Percentiles rank a stretch among this genome's conserved stretches.
phyloP scores from a whole-genome alignment of 2,888 invertebrate species.

The Helleia helle region DNA sequence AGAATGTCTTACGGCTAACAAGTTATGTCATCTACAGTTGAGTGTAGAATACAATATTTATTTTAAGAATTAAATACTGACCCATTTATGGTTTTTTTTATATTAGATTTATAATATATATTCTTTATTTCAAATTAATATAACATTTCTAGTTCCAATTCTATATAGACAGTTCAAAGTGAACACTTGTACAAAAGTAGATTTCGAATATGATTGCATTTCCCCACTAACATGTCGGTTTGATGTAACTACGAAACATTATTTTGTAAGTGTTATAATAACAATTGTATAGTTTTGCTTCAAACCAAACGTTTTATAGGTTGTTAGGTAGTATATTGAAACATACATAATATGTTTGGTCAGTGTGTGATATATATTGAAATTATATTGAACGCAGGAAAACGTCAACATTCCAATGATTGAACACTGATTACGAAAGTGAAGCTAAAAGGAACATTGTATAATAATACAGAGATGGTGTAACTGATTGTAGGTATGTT shows the following conservation, averaged over 20 bases:
- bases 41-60: not conserved
- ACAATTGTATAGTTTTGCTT: not conserved
- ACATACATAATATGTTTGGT: not conserved
- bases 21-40: too few relatives aligned
- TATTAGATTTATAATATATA: too few relatives aligned
- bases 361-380: not conserved
- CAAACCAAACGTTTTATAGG: too few relatives aligned
- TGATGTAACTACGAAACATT: not conserved
- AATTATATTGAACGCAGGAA: not conserved
- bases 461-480: constrained; percentile 2
- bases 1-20: too few relatives aligned
- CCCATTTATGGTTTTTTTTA: too few relatives aligned
- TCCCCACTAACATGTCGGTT: too few relatives aligned
- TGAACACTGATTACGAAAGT: constrained; percentile 1
- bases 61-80: not conserved
- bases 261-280: not conserved
- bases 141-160: too few relatives aligned
- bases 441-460: constrained; percentile 10
- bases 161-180: too few relatives aligned
- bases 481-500: constrained; percentile 4
- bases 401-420: constrained; percentile 3
- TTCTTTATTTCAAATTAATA: too few relatives aligned
- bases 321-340: not conserved
- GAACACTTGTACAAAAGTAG: too few relatives aligned
- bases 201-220: too few relatives aligned